Evolutionary conservation across 2,797 vertebrate species (phyloP).

Genomic region (Siniperca scherzeri): DNA sequence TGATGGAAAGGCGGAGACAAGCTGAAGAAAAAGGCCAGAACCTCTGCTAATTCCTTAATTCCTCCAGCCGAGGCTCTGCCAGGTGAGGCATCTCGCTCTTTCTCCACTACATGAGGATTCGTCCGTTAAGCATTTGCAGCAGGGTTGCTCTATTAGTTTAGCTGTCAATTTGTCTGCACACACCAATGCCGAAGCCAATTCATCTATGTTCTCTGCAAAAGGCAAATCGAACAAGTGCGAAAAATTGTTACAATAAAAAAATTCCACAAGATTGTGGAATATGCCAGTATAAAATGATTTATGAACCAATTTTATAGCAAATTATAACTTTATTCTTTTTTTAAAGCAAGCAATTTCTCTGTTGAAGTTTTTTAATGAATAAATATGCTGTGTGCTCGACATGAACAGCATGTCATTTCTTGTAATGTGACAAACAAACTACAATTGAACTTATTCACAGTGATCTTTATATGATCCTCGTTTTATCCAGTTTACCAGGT

Average conservation of each 20-base stretch:
- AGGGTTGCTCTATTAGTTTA: background rate
- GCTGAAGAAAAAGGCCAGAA: slow-evolving; percentile 44
- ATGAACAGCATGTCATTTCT: background rate
- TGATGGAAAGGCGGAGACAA: slow-evolving; percentile 41
- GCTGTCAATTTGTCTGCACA: background rate
- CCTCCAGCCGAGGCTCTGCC: slow-evolving; percentile 38
- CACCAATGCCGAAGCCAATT: background rate
- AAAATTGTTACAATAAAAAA: background rate
- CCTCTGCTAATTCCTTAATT: slow-evolving; percentile 39
- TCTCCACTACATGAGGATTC: background rate
- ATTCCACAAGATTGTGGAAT: background rate
- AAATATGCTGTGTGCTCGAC: background rate
- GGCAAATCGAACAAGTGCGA: background rate
- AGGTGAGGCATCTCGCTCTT: slow-evolving; percentile 35
- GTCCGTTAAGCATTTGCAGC: background rate
- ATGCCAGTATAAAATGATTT: background rate
- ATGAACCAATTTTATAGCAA: background rate
- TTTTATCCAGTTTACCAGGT: background rate
- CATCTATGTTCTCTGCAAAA: background rate
- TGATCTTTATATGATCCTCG: background rate
- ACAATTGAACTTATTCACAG: background rate
- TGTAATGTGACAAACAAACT: background rate
- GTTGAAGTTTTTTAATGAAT: background rate
- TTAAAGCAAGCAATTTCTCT: background rate
- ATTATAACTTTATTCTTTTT: background rate